phyloP scores from a whole-genome alignment of 1,140 invertebrate genomes.

The Arctopsyche grandis region DNA sequence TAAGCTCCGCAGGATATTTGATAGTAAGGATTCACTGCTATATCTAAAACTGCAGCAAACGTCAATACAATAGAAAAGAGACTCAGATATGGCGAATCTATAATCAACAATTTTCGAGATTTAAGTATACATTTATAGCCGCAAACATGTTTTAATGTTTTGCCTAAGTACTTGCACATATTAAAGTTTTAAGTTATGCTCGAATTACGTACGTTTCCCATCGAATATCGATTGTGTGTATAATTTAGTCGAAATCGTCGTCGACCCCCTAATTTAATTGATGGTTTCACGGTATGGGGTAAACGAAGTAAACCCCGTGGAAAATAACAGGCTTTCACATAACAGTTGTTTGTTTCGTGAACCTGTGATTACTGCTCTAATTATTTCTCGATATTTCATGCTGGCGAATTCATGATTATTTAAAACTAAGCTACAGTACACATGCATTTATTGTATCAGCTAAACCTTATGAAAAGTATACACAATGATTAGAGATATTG shows the following conservation, averaged over 20 bases:
- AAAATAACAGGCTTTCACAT: background rate
- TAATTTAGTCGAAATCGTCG: constrained; percentile 5
- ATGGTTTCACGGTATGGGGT: background rate
- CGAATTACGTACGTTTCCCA: background rate
- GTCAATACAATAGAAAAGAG: too few relatives aligned
- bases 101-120: too few relatives aligned
- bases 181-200: background rate
- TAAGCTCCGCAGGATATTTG: too few relatives aligned
- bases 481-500: too few relatives aligned
- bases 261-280: constrained; percentile 22
- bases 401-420: too few relatives aligned
- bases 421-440: too few relatives aligned
- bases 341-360: constrained; percentile 25
- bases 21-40: too few relatives aligned
- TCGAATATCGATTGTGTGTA: constrained; percentile 16
- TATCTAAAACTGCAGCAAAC: too few relatives aligned
- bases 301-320: background rate
- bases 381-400: background rate
- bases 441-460: background rate
- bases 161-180: background rate
- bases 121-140: too few relatives aligned
- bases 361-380: constrained; percentile 37
- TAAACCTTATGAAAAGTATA: too few relatives aligned
- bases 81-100: too few relatives aligned
- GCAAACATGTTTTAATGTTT: too few relatives aligned